phyloP scores from a whole-genome alignment of 2,888 invertebrate species.

The Epinotia brunnichana region DNA sequence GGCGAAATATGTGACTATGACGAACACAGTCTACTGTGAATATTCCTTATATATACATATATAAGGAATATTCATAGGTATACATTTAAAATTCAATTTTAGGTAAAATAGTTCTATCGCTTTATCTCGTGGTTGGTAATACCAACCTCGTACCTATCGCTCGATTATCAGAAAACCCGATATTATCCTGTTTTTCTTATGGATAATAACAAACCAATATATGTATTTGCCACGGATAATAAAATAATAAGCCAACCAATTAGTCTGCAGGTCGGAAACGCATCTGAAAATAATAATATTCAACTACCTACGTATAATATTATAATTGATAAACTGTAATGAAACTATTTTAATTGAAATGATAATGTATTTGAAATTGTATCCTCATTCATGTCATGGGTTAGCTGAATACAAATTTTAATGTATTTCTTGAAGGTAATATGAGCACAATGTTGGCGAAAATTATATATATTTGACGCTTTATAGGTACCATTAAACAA shows the following conservation, averaged over 20 bases:
- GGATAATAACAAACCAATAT: conserved; percentile 32
- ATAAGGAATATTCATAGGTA: no score
- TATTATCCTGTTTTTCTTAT: conserved; percentile 33
- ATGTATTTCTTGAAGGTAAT: no score
- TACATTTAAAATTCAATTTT: no score
- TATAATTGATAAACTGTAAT: conserved; percentile 23
- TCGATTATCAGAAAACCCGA: conserved; percentile 25
- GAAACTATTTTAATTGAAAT: conserved; percentile 3
- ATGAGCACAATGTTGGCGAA: no score
- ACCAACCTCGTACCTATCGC: background rate
- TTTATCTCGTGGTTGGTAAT: background rate
- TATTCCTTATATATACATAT: no score
- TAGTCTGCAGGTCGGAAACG: background rate
- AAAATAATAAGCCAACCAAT: conserved; percentile 7
- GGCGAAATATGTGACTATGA: no score
- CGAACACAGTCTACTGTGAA: no score
- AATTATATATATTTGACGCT: no score
- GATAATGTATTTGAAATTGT: conserved; percentile 15
- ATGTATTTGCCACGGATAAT: conserved; percentile 26
- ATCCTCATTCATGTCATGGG: conserved; percentile 1
- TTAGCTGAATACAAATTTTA: background rate
- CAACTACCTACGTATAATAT: background rate
- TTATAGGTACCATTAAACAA: no score
- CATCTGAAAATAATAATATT: conserved; percentile 1
- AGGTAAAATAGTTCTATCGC: background rate